Evolutionary conservation across 1,140 invertebrate genomes (phyloP), one percentile per base, ranked within the genome.

Genomic region (Metaphire vulgaris): DNA sequence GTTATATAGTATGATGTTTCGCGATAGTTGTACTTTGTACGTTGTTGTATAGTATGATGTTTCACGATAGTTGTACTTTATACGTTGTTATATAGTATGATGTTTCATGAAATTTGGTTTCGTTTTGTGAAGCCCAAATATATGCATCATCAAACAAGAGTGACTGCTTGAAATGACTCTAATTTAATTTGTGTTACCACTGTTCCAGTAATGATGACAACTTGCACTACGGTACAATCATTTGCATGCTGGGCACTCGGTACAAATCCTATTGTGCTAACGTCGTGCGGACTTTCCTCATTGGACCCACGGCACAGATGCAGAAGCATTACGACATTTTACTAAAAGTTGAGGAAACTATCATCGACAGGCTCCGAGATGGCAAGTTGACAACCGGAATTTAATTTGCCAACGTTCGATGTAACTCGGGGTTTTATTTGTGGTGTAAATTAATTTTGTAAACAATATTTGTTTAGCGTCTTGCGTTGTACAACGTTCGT

Each of bases 231-330:
- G 97, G 96, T 66, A 91, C 95, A 0, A 99, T 99, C 78, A 92
- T 97, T 65, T 97, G 96, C 87, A 94, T 93, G 29, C 86, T 99
- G 78, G 98, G 98, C 30, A 92, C 92, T 21, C 89, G 97, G 72
- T 99, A 98, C 86, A 98, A 97, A 85, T 95, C 92, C 0, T 99
- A 99, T 83, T 99, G 98, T 87, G 97, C 97, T 0, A 99, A 99
- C 85, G 94, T 99, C 81, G 94, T 96, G 16, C 90, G 98, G 74
- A 99, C 98, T n/a, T 88, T 99, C 77, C 87, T 99, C 80, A 95
- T 99, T 0, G 97, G 98, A 88, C 98, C 98, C 6, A 91, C 92
- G 0, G 89, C 92, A 79, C 82, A 88, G 71, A 88, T 91, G 68
- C 89, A 91, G 87, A 91, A 83, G 75, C 93, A 94, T 86, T 99